Conservation (phyloP, 2,888 invertebrate species). For the Drosophila subquinaria region DNA sequence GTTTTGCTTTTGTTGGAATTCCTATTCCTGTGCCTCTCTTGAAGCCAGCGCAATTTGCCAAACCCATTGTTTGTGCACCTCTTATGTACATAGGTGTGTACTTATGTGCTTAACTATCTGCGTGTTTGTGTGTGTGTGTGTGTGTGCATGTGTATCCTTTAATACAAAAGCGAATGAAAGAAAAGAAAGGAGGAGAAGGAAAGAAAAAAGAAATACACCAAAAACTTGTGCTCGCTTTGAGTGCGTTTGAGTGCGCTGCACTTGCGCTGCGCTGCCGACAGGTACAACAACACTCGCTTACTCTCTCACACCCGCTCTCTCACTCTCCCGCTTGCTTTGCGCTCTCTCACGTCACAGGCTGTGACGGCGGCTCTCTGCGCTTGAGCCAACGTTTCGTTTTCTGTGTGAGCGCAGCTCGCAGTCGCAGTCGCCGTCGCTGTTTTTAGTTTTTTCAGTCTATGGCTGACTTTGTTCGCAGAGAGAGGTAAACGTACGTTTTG, state of each 20-base stretch:
- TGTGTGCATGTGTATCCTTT: constrained; percentile 56
- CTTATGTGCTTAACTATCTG: constrained; percentile 6
- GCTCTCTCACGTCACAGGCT: constrained; percentile 1
- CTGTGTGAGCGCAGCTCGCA: constrained; percentile 31
- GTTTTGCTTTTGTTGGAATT: constrained; percentile 55
- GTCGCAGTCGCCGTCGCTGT: constrained; percentile 39
- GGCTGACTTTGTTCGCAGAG: constrained; percentile 73
- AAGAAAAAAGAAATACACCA: not conserved
- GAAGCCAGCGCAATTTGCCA: constrained; percentile 59
- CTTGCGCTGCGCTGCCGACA: constrained; percentile 69
- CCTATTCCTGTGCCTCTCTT: constrained; percentile 61
- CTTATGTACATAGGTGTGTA: constrained; percentile 15
- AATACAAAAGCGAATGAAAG: constrained; percentile 20
- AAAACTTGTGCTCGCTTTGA: constrained; percentile 46
- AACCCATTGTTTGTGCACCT: constrained; percentile 59
- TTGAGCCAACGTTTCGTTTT: constrained; percentile 53
- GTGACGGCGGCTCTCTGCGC: constrained; percentile 34
- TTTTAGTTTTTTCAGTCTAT: constrained; percentile 68
- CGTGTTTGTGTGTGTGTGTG: constrained; percentile 13
- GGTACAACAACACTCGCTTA: constrained; percentile 51
- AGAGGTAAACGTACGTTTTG: constrained; percentile 65
- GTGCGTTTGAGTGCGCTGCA: constrained; percentile 72
- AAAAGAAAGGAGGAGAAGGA: not conserved
- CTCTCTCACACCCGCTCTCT: constrained; percentile 16
- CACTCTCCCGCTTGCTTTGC: constrained; percentile 7